phyloP scores from a whole-genome alignment of 2,113 vertebrate genomes.

The Dasypus novemcinctus region DNA sequence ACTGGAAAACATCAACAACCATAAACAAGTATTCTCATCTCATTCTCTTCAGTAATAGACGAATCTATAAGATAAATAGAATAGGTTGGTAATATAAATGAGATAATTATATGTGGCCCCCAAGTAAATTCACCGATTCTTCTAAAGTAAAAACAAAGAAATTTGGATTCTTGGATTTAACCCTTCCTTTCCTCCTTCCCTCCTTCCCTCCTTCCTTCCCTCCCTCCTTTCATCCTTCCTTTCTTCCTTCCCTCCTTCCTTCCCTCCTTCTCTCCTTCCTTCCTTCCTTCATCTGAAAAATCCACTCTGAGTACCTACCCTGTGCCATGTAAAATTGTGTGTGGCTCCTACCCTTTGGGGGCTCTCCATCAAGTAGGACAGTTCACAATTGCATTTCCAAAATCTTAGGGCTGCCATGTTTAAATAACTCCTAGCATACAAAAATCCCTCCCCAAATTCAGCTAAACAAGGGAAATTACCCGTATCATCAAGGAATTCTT shows the following conservation, averaged over 20 bases:
- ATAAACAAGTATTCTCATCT: neutral
- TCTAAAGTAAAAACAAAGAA: neutral
- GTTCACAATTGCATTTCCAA: neutral
- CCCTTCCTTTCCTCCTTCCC: neutral
- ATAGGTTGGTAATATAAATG: neutral
- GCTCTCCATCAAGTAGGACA: neutral
- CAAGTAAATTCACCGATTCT: neutral
- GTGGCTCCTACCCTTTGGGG: neutral
- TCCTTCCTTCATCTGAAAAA: neutral
- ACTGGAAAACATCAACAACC: neutral
- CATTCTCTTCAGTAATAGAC: neutral
- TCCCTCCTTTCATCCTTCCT: neutral
- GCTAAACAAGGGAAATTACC: neutral
- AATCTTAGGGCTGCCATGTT: neutral
- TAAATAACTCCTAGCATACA: neutral
- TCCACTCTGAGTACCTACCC: too few relatives aligned
- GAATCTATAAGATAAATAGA: neutral
- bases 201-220: neutral
- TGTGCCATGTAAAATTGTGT: neutral
- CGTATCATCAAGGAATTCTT: neutral
- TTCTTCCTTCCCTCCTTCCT: neutral
- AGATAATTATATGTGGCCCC: neutral
- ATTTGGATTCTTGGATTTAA: neutral
- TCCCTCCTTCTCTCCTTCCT: neutral
- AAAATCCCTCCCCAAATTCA: neutral